These are phyloP conservation scores for Lacanobia oleracea DNA, from an alignment of 2,888 invertebrate species.

Conservation along the genomic window DNA sequence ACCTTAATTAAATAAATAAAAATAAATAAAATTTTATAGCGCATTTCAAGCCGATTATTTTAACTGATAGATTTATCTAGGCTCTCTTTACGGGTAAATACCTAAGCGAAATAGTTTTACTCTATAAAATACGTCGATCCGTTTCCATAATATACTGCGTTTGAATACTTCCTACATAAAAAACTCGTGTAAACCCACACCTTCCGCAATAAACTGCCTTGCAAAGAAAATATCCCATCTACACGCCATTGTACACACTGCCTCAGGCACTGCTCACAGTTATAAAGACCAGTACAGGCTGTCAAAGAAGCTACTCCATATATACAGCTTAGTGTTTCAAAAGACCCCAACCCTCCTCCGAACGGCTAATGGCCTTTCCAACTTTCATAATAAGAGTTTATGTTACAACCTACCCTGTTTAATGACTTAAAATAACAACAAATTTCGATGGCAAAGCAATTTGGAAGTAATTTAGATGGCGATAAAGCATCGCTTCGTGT, in stretches of 20 bases:
- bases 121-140: neutral
- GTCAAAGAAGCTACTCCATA: slow-evolving; percentile 66
- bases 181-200: slow-evolving; percentile 30
- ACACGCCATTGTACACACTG: slow-evolving; percentile 42
- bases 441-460: slow-evolving; percentile 67
- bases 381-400: slow-evolving; percentile 74
- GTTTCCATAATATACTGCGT: neutral
- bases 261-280: slow-evolving; percentile 48
- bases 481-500: slow-evolving; percentile 57
- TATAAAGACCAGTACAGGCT: slow-evolving; percentile 57
- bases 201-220: slow-evolving; percentile 23
- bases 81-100: too few relatives aligned
- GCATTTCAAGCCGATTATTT: too few relatives aligned
- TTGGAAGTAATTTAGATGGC: slow-evolving; percentile 65
- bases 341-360: slow-evolving; percentile 50
- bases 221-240: slow-evolving; percentile 52
- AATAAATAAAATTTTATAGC: too few relatives aligned
- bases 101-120: neutral
- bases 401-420: slow-evolving; percentile 65
- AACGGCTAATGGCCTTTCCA: slow-evolving; percentile 69
- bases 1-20: too few relatives aligned
- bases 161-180: neutral
- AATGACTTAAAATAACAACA: slow-evolving; percentile 70
- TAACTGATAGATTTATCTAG: too few relatives aligned
- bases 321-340: slow-evolving; percentile 69